Evolutionary conservation across 2,113 vertebrate species (phyloP).

Genomic region (Rhinoderma darwinii): DNA sequence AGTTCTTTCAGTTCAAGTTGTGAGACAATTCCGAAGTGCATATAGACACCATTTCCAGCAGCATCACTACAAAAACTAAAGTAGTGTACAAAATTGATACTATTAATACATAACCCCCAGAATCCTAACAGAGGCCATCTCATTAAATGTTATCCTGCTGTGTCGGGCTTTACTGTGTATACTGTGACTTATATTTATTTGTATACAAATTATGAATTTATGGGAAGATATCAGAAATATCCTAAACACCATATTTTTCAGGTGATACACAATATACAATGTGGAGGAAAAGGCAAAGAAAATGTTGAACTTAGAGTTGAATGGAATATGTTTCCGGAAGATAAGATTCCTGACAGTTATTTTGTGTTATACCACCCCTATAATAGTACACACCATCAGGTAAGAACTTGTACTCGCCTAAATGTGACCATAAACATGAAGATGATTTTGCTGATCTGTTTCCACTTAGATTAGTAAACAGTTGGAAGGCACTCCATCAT

Average conservation of each 20-base stretch:
- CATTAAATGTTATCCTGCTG: too few species aligned
- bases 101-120: too few species aligned
- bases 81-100: too few species aligned
- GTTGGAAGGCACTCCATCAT: not conserved
- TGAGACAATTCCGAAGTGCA: too few species aligned
- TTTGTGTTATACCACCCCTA: slow-evolving; percentile 68
- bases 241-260: slow-evolving; percentile 64
- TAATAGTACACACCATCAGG: slow-evolving; percentile 69
- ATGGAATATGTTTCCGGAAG: slow-evolving; percentile 73
- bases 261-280: slow-evolving; percentile 67
- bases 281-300: slow-evolving; percentile 60
- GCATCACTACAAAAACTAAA: too few species aligned
- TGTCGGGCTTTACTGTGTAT: too few species aligned
- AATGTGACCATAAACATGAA: not conserved
- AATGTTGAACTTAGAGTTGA: slow-evolving; percentile 68
- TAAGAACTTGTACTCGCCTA: slow-evolving; percentile 63
- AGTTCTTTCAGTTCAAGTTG: too few species aligned
- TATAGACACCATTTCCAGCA: too few species aligned
- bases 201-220: not conserved
- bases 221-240: not conserved
- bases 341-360: slow-evolving; percentile 72
- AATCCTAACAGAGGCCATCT: too few species aligned
- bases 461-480: not conserved
- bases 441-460: not conserved
- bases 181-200: too few species aligned